Evolutionary conservation across 2,888 invertebrate genomes (phyloP).

Genomic region (Bembecia ichneumoniformis): DNA sequence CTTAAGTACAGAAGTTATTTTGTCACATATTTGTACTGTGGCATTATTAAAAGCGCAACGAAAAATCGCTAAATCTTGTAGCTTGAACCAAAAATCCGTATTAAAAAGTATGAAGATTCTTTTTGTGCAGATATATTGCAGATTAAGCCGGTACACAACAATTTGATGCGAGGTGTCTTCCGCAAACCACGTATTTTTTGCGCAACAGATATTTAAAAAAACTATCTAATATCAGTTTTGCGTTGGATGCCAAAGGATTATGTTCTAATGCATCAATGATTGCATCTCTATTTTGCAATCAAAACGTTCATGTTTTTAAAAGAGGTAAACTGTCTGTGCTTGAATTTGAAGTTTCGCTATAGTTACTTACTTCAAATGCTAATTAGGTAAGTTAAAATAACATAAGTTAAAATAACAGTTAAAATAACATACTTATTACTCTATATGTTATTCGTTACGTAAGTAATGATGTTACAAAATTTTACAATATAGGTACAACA

Average conservation of each 20-base stretch:
- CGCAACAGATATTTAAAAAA: slow-evolving; percentile 14
- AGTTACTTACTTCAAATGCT: too few relatives aligned
- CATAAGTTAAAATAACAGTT: too few relatives aligned
- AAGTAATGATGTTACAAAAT: too few relatives aligned
- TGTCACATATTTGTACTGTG: too few relatives aligned
- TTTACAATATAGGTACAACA: too few relatives aligned
- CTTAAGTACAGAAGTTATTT: too few relatives aligned
- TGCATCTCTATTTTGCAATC: slow-evolving; percentile 2
- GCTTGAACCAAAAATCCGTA: slow-evolving; percentile 28
- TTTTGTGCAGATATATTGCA: slow-evolving; percentile 63
- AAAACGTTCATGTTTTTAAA: slow-evolving; percentile 4
- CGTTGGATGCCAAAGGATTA: slow-evolving; percentile 1
- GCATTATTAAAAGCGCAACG: too few relatives aligned
- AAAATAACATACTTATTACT: too few relatives aligned
- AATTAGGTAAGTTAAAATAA: too few relatives aligned
- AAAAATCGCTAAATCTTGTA: slow-evolving; percentile 2
- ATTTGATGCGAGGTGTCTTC: slow-evolving; percentile 58
- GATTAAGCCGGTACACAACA: slow-evolving; percentile 59
- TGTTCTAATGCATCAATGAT: neutral
- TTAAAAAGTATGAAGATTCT: slow-evolving; percentile 57
- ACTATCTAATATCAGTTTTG: neutral
- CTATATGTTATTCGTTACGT: too few relatives aligned
- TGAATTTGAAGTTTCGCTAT: too few relatives aligned
- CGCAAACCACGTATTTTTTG: slow-evolving; percentile 42
- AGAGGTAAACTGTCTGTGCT: too few relatives aligned